Base-by-base conservation (phyloP, 2,888 invertebrate genomes). In the Drosophila robusta region DNA sequence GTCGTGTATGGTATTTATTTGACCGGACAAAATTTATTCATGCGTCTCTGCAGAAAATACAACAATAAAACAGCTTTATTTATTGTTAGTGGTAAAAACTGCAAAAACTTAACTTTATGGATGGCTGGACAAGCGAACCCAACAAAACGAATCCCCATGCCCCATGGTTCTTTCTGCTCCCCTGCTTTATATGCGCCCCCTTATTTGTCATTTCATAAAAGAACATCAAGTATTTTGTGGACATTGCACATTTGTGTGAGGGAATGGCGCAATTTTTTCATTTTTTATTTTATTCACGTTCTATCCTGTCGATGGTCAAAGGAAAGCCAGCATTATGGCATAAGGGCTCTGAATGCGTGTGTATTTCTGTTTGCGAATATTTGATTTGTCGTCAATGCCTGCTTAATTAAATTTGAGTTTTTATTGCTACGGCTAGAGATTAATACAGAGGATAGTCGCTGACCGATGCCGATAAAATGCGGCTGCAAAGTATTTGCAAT, bases 51-150 rank as follows among this genome's bases (percentile, higher is more conserved):
- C 62, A 61, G 66, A 61, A 69, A 70, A 67, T 70, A 69, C 60
- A 70, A 76, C 57, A 77, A 74, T 74, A 76, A 74, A 70, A 77
- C 52, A 57, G 65, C 58, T 68, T 77, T 77, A 75, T 78, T 77
- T 77, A 77, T 78, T 78, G 77, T 63, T 67, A 60, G 36, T 54
- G 47, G 57, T 11, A 57, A 58, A 63, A 61, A 54, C 16, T 52
- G 51, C 58, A 74, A 68, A 71, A 75, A 58, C 44, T 61, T 60
- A n/a, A 61, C 72, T 75, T 68, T 62, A 68, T 69, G 57, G 45
- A n/a, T 71, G 51, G 57, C 32, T 54, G 46, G n/a, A 24, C 65
- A 41, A 18, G 36, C 18, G 42, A 34, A 22, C 36, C 47, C 52
- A 55, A 47, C 69, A 54, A 54, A 34, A 46, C 57, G 14, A 8